Percentiles rank a stretch among this genome's conserved stretches.
Conservation (phyloP, 2,113 vertebrate genomes). For the Ifrita kowaldi region DNA sequence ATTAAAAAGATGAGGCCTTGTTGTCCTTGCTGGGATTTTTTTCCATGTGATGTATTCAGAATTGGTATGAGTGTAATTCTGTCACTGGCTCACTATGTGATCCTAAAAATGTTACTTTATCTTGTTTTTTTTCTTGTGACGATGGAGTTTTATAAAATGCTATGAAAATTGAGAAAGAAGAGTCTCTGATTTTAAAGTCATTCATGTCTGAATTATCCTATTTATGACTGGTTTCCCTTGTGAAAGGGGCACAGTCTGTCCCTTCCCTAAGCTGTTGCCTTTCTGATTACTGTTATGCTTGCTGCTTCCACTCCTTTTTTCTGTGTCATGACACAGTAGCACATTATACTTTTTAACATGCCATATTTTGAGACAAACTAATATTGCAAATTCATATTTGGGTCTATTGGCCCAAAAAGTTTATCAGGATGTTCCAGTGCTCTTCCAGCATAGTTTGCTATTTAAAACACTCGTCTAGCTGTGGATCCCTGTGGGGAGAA, state of each 20-base stretch:
- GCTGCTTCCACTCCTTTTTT: neutral
- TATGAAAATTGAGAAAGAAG: neutral
- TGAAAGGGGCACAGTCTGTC: neutral
- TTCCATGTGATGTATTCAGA: neutral
- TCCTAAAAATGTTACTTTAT: neutral
- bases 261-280: neutral
- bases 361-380: neutral
- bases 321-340: neutral
- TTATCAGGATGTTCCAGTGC: neutral
- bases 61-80: neutral
- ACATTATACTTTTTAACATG: neutral
- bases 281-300: neutral
- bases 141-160: neutral
- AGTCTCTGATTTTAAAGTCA: neutral
- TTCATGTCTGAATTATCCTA: neutral
- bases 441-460: neutral
- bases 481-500: neutral
- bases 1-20: neutral
- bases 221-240: neutral
- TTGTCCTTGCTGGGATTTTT: neutral
- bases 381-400: neutral
- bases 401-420: neutral
- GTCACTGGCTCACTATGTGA: neutral
- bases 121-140: neutral
- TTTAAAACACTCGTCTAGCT: neutral